Evolutionary conservation across 1,140 invertebrate genomes (phyloP), one percentile per base, ranked within the genome.

Genomic region (Yoshiicerus persimilis): DNA sequence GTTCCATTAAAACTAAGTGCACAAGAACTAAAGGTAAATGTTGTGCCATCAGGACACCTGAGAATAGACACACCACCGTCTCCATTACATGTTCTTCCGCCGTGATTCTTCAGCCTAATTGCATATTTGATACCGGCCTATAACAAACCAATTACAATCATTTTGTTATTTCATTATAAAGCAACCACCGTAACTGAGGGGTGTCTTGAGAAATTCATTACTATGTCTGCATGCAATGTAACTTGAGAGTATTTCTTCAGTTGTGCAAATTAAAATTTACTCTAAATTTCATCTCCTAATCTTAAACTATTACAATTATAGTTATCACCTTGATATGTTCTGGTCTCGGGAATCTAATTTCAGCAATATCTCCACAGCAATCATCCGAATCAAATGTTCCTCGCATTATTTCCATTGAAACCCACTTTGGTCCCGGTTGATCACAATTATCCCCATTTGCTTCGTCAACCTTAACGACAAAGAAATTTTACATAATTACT

Each of bases 1-100:
- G 98, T 98, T 87, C 98, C 98, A 93, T 99, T 99, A 91, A 97
- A 97, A 92, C 97, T 98, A 27, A 99, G 94, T 13, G 97, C 96
- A 93, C 97, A 98, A 13, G 97, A 96, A 34, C 95, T 96, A 92
- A 98, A 99, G n/a, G 95, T 95, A 92, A 99, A 99, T 1, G 95
- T 96, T 5, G 97, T 97, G 66, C 97, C 97, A 93, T 99, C 98
- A 0, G 97, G 96, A 56, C 98, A 98, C 91, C 97, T 96, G 0
- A 99, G 95, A 3, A 95, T 95, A 39, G 95, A 95, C 75, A 98
- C 92, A 0, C 98, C 98, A 27, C 96, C 96, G 93, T 99, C 98
- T 5, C 98, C 98, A 92, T 98, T 99, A 86, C 96, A 96, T 1
- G 98, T 99, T 86, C 97, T 94, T 4, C 96, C 96, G n/a, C 98